Evolutionary conservation across 2,113 vertebrate species (phyloP), one percentile per base, ranked within the genome.

Genomic region (Centrocercus urophasianus): DNA sequence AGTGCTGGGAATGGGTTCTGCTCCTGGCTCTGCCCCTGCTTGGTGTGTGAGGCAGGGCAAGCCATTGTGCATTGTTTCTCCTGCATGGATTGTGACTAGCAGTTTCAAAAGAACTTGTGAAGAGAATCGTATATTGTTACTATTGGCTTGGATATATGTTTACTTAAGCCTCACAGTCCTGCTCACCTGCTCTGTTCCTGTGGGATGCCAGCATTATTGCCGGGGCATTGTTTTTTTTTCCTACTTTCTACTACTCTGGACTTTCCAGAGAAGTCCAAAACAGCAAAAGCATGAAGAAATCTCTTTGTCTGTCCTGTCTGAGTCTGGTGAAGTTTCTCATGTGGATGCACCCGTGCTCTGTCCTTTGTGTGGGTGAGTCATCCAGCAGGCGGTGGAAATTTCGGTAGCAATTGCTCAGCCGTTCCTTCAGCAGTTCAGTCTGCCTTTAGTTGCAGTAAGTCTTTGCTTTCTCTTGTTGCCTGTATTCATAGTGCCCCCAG

Each of bases 61-160:
- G 20, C 28, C 7, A 0, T 34, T 43, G 69, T 54, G 13, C 43
- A 28, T 78, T 91, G 94, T 86, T 93, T 67, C 65, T 72, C 27
- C 28, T 57, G 47, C 2, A 1, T 4, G 47, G 77, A 64, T 74
- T 40, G 69, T 91, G 91, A 93, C 40, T 93, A 69, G 94, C 22
- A 30, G 32, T 75, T 89, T 87, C 77, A 48, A 95, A 96, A 94
- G 38, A 24, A 40, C 34, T 21, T 10, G 47, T 69, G 66, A 83
- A 34, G 87, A 90, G 73, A 43, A 28, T 34, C 43, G 32, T 34
- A 6, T 3, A n/a, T 71, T 22, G 38, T 81, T 69, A 18, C 40
- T 50, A 6, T 11, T 64, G 60, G 61, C 76, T 92, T 61, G 75
- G 64, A 43, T 5, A 11, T 3, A 9, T 38, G 25, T 52, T 94